Conservation (phyloP, 2,888 invertebrate genomes). For the Drosophila cognata region DNA sequence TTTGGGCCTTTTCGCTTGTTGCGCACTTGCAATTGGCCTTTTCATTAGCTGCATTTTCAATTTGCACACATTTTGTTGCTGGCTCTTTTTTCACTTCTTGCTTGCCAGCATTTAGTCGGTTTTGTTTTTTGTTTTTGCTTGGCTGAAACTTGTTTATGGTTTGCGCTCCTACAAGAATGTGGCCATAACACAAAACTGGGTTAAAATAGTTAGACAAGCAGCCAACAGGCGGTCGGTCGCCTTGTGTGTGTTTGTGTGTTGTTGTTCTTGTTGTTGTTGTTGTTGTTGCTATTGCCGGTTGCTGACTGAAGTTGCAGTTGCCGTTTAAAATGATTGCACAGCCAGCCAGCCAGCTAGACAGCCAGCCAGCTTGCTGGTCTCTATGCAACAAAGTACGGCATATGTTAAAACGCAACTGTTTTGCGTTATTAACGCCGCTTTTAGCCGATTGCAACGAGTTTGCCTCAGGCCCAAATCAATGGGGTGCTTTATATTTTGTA, state of each 20-base stretch:
- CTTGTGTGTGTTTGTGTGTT: slow-evolving; percentile 17
- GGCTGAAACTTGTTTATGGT: slow-evolving; percentile 75
- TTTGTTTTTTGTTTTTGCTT: slow-evolving; percentile 45
- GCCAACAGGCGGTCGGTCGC: slow-evolving; percentile 55
- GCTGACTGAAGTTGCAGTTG: slow-evolving; percentile 59
- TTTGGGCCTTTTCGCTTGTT: slow-evolving; percentile 25
- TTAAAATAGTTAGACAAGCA: slow-evolving; percentile 66
- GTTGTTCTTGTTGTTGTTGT: slow-evolving; percentile 13
- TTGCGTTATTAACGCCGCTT: slow-evolving; percentile 65
- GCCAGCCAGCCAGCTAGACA: slow-evolving; percentile 28
- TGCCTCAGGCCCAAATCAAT: slow-evolving; percentile 40
- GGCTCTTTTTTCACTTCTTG: slow-evolving; percentile 53
- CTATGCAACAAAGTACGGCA: slow-evolving; percentile 30
- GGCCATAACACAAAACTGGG: slow-evolving; percentile 69
- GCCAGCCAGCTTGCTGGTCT: slow-evolving; percentile 18
- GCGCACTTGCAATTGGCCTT: slow-evolving; percentile 72
- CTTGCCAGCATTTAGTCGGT: slow-evolving; percentile 53
- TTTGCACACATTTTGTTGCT: slow-evolving; percentile 62
- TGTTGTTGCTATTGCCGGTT: slow-evolving; percentile 28
- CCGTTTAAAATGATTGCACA: slow-evolving; percentile 56
- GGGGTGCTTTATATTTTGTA: slow-evolving; percentile 11
- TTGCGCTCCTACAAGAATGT: slow-evolving; percentile 77
- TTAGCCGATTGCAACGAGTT: slow-evolving; percentile 50
- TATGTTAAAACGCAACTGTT: slow-evolving; percentile 61
- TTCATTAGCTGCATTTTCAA: slow-evolving; percentile 69